These are phyloP conservation scores for Equus quagga DNA, from an alignment of 2,113 vertebrate genomes.

Conservation along the genomic window DNA sequence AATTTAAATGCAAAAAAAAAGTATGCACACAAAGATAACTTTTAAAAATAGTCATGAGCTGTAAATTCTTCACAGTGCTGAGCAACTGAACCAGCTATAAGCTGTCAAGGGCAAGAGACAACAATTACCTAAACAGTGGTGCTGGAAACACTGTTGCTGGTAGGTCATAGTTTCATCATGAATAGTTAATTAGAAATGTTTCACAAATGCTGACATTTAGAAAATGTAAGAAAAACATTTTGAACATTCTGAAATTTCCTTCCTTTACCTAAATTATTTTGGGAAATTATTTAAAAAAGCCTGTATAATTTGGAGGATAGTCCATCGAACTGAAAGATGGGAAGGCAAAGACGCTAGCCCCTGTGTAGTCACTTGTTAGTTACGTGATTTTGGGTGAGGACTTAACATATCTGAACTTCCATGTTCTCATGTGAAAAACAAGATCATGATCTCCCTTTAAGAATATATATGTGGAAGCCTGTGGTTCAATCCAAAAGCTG, in stretches of 20 bases:
- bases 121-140: not conserved
- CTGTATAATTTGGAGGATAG: not conserved
- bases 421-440: not conserved
- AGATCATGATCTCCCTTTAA: not conserved
- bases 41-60: not conserved
- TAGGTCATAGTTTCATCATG: not conserved
- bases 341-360: not conserved
- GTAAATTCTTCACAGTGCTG: not conserved
- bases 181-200: not conserved
- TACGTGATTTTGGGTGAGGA: not conserved
- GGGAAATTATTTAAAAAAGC: not conserved
- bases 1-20: constrained; percentile 20
- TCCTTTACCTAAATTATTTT: not conserved
- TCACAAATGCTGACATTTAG: not conserved
- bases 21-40: not conserved
- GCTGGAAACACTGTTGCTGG: not conserved
- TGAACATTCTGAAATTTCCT: not conserved
- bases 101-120: not conserved
- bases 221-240: not conserved
- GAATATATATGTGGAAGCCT: not conserved
- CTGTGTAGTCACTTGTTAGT: not conserved
- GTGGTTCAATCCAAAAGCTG: not conserved
- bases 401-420: not conserved
- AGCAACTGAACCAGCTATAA: not conserved
- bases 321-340: not conserved